Evolutionary conservation across 2,797 vertebrate genomes (phyloP).

Genomic region (Brachyalestes nurse): DNA sequence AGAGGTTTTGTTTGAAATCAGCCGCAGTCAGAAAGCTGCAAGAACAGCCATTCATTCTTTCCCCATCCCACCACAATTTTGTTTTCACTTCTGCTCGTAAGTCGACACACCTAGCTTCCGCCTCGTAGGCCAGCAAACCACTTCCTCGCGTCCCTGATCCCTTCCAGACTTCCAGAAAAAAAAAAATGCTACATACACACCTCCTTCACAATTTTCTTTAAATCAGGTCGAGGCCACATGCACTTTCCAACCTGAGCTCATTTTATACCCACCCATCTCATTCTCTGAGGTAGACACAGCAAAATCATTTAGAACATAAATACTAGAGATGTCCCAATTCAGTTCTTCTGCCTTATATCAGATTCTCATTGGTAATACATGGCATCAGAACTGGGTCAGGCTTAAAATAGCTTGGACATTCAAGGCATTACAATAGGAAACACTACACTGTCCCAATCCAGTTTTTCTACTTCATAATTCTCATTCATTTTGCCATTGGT

Average conservation of each 20-base stretch:
- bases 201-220: constrained; percentile 17
- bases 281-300: background rate
- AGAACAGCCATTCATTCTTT: constrained; percentile 36
- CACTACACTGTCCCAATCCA: too few relatives aligned
- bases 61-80: constrained; percentile 34
- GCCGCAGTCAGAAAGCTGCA: constrained; percentile 9
- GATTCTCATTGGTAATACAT: too few relatives aligned
- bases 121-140: constrained; percentile 33
- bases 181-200: background rate
- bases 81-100: constrained; percentile 8
- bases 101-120: constrained; percentile 41
- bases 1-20: constrained; percentile 27
- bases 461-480: too few relatives aligned
- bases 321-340: too few relatives aligned
- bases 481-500: too few relatives aligned
- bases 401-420: too few relatives aligned
- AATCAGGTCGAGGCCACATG: constrained; percentile 21
- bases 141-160: constrained; percentile 15
- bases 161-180: constrained; percentile 13
- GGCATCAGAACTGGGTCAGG: too few relatives aligned
- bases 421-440: too few relatives aligned
- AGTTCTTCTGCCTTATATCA: too few relatives aligned
- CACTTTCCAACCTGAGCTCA: constrained; percentile 1
- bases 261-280: background rate
- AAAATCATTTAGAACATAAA: constrained; percentile 3